Percentiles rank a stretch among this genome's conserved stretches.
Conservation (phyloP, 2,888 invertebrate species). For the Tetragonisca angustula region DNA sequence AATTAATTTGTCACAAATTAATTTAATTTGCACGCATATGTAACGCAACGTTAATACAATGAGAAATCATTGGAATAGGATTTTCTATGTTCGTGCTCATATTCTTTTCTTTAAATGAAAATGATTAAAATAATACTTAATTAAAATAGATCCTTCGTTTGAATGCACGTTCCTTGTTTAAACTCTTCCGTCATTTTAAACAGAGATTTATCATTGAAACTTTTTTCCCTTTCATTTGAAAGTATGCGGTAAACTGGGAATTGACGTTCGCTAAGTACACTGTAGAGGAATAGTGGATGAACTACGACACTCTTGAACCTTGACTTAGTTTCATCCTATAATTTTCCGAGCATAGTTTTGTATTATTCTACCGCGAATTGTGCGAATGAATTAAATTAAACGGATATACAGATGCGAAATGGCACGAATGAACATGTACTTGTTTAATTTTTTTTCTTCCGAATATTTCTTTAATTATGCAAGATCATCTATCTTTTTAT, state of each 20-base stretch:
- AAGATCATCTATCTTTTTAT: background rate
- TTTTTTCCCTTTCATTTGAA: background rate
- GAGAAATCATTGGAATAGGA: background rate
- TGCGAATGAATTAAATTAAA: background rate
- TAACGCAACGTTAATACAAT: background rate
- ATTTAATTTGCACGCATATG: background rate
- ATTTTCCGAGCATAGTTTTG: background rate
- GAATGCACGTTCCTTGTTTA: background rate
- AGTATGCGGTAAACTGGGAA: background rate
- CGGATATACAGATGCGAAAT: too few species aligned
- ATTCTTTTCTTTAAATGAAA: background rate
- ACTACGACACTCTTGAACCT: slow-evolving; percentile 17
- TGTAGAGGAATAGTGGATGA: background rate
- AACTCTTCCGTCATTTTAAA: background rate
- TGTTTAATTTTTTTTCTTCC: background rate
- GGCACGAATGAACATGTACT: background rate
- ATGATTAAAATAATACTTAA: background rate
- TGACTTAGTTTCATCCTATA: slow-evolving; percentile 30
- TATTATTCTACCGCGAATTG: background rate
- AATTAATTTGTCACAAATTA: background rate
- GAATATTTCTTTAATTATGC: background rate
- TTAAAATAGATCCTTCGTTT: background rate
- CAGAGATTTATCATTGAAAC: background rate
- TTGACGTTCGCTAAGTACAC: background rate
- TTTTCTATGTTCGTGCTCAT: background rate